phyloP scores from a whole-genome alignment of 2,888 invertebrate genomes.

The Gasteruption jaculator region DNA sequence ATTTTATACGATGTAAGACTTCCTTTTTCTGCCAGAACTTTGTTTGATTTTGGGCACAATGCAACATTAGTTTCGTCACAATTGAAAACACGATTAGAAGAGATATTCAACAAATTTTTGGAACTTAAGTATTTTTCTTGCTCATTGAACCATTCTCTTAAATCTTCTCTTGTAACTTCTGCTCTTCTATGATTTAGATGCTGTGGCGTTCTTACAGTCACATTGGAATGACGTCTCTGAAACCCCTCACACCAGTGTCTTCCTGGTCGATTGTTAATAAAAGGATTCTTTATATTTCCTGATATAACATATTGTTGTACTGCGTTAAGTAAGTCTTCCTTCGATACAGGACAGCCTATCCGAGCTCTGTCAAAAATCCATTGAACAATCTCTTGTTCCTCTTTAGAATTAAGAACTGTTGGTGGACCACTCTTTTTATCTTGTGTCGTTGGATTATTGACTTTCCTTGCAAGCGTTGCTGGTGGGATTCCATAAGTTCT shows the following conservation, averaged over 20 bases:
- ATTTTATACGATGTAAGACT: too few species aligned
- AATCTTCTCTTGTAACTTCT: constrained; percentile 27
- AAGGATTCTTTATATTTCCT: constrained; percentile 20
- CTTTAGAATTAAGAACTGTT: constrained; percentile 21
- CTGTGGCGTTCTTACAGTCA: constrained; percentile 28
- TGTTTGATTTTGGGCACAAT: constrained; percentile 29
- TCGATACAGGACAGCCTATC: constrained; percentile 29
- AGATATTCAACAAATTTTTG: constrained; percentile 23
- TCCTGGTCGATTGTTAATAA: constrained; percentile 31
- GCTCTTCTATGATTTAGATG: constrained; percentile 28
- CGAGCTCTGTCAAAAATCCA: constrained; percentile 27
- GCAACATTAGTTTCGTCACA: constrained; percentile 32
- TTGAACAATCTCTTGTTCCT: constrained; percentile 24
- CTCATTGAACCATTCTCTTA: constrained; percentile 30
- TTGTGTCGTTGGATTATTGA: too few species aligned
- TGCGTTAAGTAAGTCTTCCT: constrained; percentile 25
- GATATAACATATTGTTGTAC: constrained; percentile 21
- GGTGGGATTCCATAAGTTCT: too few species aligned
- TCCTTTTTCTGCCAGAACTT: constrained; percentile 31
- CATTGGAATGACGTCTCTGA: constrained; percentile 26
- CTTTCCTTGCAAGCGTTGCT: too few species aligned
- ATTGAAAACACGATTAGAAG: constrained; percentile 32
- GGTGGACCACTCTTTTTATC: constrained; percentile 24
- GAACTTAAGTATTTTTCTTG: constrained; percentile 24
- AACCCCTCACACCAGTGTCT: constrained; percentile 32